phyloP scores from a whole-genome alignment of 2,113 vertebrate species.

The Entomyzon cyanotis region DNA sequence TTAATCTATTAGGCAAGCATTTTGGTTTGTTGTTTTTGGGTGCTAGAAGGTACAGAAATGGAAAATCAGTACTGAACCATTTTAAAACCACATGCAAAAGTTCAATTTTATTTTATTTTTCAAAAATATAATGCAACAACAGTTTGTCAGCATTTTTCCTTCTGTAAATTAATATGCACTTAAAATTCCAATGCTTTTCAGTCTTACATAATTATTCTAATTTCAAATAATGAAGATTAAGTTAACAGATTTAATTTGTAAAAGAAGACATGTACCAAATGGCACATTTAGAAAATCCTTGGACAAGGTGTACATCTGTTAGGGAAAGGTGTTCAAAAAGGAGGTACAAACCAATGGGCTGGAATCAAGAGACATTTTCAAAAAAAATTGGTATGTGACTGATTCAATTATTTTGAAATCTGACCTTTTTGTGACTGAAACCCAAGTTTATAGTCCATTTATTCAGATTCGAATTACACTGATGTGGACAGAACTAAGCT shows the following conservation, averaged over 20 bases:
- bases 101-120: background rate
- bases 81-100: background rate
- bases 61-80: background rate
- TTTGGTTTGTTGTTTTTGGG: slow-evolving; percentile 21
- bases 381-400: background rate
- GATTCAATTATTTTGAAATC: background rate
- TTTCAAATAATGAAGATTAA: background rate
- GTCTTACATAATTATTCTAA: background rate
- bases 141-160: background rate
- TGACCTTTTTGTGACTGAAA: background rate
- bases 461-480: background rate
- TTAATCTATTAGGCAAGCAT: background rate
- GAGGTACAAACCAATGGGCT: background rate
- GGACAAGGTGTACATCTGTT: background rate
- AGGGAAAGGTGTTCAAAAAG: background rate
- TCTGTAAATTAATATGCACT: background rate
- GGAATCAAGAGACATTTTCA: background rate
- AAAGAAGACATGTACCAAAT: background rate
- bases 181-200: background rate
- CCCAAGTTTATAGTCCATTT: background rate
- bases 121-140: background rate
- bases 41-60: background rate
- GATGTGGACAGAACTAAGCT: background rate
- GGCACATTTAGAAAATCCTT: background rate
- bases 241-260: background rate